A percentile compares a stretch with the other conserved stretches of the same genome.
Conservation (phyloP, 2,888 invertebrate species). For the Gastracanthus pulcherrimus region DNA sequence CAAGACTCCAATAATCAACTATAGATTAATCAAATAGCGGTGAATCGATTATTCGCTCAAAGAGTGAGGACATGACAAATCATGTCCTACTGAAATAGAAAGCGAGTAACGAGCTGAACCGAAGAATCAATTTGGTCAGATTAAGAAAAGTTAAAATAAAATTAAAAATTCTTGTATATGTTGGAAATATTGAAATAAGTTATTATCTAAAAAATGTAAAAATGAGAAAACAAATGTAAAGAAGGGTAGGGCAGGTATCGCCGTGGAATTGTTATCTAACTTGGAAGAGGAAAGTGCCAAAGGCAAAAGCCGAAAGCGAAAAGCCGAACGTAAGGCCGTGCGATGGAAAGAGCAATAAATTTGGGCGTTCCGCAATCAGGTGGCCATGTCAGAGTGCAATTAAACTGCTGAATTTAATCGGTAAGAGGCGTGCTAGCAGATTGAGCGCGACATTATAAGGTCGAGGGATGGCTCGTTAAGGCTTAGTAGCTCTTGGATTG, state of each 20-base stretch:
- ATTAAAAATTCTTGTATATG: not conserved
- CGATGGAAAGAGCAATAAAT: constrained; percentile 5
- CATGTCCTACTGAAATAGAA: too few relatives aligned
- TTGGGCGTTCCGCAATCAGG: constrained; percentile 7
- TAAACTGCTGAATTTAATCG: constrained; percentile 10
- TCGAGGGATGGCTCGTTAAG: constrained; percentile 1
- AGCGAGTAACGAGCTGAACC: not conserved
- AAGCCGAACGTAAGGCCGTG: too few relatives aligned
- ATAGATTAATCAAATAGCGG: constrained; percentile 6
- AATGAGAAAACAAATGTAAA: too few relatives aligned
- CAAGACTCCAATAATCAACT: not conserved
- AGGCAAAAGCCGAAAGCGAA: constrained; percentile 1
- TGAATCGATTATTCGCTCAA: not conserved
- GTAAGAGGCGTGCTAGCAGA: not conserved
- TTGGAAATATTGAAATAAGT: too few relatives aligned
- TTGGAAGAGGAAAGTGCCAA: not conserved
- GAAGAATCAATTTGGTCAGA: not conserved
- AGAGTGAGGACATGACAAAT: too few relatives aligned
- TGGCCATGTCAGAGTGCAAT: constrained; percentile 2
- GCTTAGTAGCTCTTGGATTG: not conserved
- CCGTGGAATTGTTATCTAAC: too few relatives aligned
- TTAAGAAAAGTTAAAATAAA: not conserved
- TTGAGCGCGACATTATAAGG: not conserved
- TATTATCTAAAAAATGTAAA: too few relatives aligned
- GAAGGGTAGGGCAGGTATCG: too few relatives aligned